Evolutionary conservation across 2,888 invertebrate genomes (phyloP).

Genomic region (Hypsopygia costalis): DNA sequence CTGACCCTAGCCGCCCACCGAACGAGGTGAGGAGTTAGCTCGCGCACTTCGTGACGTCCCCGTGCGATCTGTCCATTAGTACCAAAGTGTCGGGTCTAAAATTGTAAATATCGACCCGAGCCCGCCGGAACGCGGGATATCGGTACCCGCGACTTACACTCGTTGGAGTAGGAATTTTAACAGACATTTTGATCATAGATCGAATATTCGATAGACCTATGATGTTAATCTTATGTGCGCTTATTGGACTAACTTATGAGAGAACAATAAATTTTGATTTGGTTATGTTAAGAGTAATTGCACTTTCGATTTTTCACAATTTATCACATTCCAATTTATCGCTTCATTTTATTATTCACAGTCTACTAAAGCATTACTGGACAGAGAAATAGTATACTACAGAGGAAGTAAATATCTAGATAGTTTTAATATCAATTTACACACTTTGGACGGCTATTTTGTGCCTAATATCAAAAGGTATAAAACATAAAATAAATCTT

Average conservation of each 20-base stretch:
- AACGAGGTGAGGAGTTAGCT: conserved; percentile 19
- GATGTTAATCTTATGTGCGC: conserved; percentile 44
- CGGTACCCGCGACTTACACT: conserved; percentile 23
- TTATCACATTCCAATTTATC: conserved; percentile 34
- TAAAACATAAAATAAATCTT: too few species aligned
- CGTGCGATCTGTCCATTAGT: conserved; percentile 30
- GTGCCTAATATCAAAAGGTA: too few species aligned
- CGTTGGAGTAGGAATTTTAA: conserved; percentile 23
- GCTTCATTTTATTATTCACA: background rate
- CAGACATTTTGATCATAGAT: conserved; percentile 33
- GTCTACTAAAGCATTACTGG: too few species aligned
- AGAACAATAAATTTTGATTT: conserved; percentile 29
- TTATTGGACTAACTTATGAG: conserved; percentile 40
- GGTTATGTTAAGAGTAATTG: conserved; percentile 47
- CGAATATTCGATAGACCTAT: conserved; percentile 38
- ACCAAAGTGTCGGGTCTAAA: conserved; percentile 49
- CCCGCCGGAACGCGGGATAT: conserved; percentile 23
- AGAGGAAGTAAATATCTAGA: too few species aligned
- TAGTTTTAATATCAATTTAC: too few species aligned
- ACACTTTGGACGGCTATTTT: too few species aligned
- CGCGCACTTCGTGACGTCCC: conserved; percentile 17
- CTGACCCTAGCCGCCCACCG: conserved; percentile 3
- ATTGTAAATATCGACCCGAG: conserved; percentile 30
- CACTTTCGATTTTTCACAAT: conserved; percentile 51
- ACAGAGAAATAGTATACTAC: too few species aligned